Evolutionary conservation across 2,888 invertebrate species (phyloP).

Genomic region (Pheosia tremula): DNA sequence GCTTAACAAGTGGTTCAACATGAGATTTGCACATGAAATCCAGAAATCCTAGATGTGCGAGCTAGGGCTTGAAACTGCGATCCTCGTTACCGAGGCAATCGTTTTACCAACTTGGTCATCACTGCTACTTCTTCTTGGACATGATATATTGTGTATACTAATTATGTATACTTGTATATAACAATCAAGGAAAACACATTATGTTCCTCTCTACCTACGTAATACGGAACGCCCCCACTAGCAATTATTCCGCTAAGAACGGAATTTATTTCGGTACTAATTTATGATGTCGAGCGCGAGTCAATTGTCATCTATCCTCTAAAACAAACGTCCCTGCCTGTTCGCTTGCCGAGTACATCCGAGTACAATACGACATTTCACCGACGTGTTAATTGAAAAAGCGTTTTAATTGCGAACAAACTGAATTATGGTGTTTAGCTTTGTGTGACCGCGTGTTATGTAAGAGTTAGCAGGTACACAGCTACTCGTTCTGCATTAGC

Average conservation of each 20-base stretch:
- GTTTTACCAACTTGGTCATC: too few species aligned
- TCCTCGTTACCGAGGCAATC: too few species aligned
- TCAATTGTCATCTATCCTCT: constrained; percentile 24
- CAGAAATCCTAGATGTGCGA: too few species aligned
- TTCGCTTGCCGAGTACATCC: constrained; percentile 22
- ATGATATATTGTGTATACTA: too few species aligned
- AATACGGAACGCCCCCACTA: neutral
- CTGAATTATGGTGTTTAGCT: constrained; percentile 46
- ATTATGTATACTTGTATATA: too few species aligned
- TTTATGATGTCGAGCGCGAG: constrained; percentile 3
- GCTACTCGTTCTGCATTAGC: neutral
- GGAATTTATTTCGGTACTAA: neutral
- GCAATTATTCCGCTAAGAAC: neutral
- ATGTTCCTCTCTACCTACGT: neutral
- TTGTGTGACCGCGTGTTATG: constrained; percentile 30
- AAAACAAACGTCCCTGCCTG: constrained; percentile 19
- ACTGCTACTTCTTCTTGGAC: too few species aligned
- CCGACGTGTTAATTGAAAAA: constrained; percentile 42
- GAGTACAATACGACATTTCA: constrained; percentile 37
- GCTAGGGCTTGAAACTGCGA: too few species aligned
- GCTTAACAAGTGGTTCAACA: too few species aligned
- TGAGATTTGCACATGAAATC: too few species aligned
- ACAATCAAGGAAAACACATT: too few species aligned
- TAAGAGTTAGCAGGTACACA: constrained; percentile 15
- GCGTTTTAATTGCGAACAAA: constrained; percentile 48